Conservation (phyloP, 2,113 vertebrate genomes). For the Strigops habroptila region DNA sequence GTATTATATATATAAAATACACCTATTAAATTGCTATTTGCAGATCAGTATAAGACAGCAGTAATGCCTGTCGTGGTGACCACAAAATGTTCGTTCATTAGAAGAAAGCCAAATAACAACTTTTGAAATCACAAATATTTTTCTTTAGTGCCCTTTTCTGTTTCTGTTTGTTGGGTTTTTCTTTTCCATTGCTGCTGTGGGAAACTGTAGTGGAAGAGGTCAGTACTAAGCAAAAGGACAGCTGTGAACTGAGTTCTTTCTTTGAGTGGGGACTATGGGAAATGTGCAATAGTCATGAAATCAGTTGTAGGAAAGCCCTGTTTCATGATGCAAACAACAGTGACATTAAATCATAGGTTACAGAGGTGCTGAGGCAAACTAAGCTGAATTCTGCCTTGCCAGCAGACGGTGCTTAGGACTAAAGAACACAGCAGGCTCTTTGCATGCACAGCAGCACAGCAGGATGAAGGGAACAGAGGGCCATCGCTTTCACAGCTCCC, state of each 20-base stretch:
- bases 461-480: background rate
- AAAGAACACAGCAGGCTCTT: background rate
- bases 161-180: background rate
- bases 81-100: background rate
- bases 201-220: background rate
- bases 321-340: background rate
- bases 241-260: background rate
- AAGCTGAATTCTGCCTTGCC: background rate
- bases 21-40: background rate
- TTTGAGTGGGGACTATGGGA: background rate
- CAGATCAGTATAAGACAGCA: background rate
- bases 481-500: background rate
- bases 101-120: background rate
- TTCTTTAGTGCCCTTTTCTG: background rate
- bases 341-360: background rate
- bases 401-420: background rate
- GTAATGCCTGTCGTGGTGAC: background rate
- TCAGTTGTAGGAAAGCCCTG: background rate
- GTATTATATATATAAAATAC: background rate
- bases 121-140: background rate
- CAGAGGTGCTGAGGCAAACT: background rate
- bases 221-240: background rate
- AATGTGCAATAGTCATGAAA: slow-evolving; percentile 8
- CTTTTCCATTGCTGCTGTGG: background rate
- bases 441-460: background rate